Percentiles rank a stretch among this genome's conserved stretches.
Evolutionary conservation across 2,888 invertebrate species (phyloP).

Genomic region (Synergus itoensis): DNA sequence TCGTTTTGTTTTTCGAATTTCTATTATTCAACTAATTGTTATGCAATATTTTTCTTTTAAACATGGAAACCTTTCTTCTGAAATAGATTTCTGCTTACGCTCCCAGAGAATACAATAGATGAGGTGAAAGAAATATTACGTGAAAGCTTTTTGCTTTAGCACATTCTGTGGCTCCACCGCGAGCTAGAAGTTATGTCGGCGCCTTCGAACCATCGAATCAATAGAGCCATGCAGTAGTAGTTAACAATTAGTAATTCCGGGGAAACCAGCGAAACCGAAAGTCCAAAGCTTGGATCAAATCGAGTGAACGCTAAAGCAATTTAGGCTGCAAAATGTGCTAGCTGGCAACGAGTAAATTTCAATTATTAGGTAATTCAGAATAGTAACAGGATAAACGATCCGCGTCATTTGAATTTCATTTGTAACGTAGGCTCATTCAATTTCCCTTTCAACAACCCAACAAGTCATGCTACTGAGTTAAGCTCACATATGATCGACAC

Average conservation of each 20-base stretch:
- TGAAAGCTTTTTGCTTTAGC: slow-evolving; percentile 9
- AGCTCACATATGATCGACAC: no score
- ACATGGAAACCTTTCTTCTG: no score
- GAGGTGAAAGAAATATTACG: not conserved
- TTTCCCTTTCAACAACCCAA: no score
- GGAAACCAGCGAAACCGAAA: slow-evolving; percentile 1
- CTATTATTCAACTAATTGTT: no score
- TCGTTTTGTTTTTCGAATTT: no score
- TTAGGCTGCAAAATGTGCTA: not conserved
- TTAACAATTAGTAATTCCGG: slow-evolving; percentile 24
- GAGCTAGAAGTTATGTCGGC: slow-evolving; percentile 12
- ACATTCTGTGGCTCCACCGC: not conserved
- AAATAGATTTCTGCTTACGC: no score
- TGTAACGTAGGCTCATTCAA: not conserved
- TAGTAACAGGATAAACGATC: slow-evolving; percentile 7
- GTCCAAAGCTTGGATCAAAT: slow-evolving; percentile 16
- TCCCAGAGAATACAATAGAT: not conserved
- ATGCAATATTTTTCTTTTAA: no score
- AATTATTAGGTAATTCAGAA: slow-evolving; percentile 5
- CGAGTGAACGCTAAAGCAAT: not conserved
- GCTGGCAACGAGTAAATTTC: not conserved
- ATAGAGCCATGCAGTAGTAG: slow-evolving; percentile 17
- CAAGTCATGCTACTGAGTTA: no score
- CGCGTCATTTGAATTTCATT: not conserved
- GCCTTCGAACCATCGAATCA: slow-evolving; percentile 33